A percentile compares a stretch with the other conserved stretches of the same genome.
Evolutionary conservation across 2,113 vertebrate species (phyloP).

Genomic region (Oreotragus oreotragus): DNA sequence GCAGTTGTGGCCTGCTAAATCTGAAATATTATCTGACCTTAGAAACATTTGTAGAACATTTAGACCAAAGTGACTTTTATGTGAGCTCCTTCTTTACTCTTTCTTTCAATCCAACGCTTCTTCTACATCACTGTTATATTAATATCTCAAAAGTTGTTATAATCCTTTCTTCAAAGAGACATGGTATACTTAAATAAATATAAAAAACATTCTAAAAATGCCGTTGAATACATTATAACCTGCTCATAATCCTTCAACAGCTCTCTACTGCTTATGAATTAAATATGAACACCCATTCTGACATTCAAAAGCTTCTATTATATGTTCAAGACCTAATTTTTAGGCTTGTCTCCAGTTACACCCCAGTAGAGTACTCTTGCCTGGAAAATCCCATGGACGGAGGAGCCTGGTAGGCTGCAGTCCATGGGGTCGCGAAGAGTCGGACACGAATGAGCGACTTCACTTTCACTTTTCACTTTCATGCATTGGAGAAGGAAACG

Average conservation of each 20-base stretch:
- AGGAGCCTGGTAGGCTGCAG: no score
- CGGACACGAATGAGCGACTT: no score
- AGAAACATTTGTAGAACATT: not conserved
- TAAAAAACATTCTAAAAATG: not conserved
- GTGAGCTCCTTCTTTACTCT: not conserved
- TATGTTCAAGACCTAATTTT: not conserved
- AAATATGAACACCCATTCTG: not conserved
- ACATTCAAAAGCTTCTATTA: not conserved
- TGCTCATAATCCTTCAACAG: not conserved
- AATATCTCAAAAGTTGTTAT: not conserved
- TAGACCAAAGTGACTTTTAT: not conserved
- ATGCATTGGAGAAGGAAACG: no score
- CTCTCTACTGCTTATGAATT: not conserved
- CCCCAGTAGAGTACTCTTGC: no score
- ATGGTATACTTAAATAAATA: not conserved
- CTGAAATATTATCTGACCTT: not conserved
- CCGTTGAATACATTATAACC: not conserved
- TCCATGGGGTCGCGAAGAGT: no score
- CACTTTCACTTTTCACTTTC: no score
- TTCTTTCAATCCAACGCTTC: not conserved
- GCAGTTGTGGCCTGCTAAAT: not conserved
- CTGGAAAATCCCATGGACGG: no score
- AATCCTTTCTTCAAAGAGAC: not conserved
- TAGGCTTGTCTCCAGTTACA: not conserved
- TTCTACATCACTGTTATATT: not conserved